Percentiles rank a stretch among this genome's conserved stretches.
Conservation (phyloP, 2,888 invertebrate genomes). For the Sarcophaga variegata region DNA sequence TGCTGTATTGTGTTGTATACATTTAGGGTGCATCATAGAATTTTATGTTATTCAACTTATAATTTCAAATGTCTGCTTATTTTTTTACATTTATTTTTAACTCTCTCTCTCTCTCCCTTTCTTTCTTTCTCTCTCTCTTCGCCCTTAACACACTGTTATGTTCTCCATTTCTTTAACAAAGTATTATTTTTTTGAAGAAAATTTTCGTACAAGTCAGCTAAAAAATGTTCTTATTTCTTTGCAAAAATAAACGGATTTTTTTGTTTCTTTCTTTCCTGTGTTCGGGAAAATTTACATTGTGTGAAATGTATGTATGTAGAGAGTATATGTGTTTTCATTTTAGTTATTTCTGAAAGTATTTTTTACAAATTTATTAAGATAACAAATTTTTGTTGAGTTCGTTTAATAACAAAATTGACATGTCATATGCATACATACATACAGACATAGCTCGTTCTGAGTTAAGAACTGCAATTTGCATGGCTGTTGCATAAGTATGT, state of each 20-base stretch:
- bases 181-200: not conserved
- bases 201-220: not conserved
- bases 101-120: not conserved
- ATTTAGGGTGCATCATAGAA: conserved; percentile 48
- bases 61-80: conserved; percentile 56
- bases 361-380: conserved; percentile 29
- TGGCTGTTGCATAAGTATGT: no score
- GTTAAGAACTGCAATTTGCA: not conserved
- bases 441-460: not conserved
- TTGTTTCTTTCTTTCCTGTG: not conserved
- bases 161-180: not conserved
- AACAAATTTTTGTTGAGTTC: conserved; percentile 8
- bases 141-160: no score
- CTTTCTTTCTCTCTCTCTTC: not conserved
- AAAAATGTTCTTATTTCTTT: not conserved
- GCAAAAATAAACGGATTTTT: not conserved
- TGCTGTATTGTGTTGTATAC: conserved; percentile 24
- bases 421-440: conserved; percentile 9
- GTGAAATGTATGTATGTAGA: conserved; percentile 20
- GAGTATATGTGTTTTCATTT: not conserved
- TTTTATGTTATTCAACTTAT: conserved; percentile 55
- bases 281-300: conserved; percentile 36
- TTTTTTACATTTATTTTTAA: not conserved
- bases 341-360: not conserved
- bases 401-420: conserved; percentile 46